Evolutionary conservation across 2,113 vertebrate species (phyloP), one percentile per base, ranked within the genome.

Genomic region (Steatornis caripensis): DNA sequence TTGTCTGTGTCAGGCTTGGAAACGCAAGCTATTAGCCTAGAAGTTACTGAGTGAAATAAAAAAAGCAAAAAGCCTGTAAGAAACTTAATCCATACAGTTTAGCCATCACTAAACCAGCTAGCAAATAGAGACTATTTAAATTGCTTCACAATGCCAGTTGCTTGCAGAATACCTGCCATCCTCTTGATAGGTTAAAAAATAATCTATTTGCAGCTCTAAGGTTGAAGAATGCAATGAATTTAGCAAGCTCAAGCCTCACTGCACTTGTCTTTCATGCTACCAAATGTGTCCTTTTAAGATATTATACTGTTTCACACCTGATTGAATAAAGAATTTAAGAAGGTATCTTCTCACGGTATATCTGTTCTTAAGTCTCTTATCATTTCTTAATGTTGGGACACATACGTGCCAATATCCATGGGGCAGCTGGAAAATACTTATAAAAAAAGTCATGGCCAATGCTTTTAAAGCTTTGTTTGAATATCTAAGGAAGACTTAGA

Each of bases 251-350:
- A 96, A 91, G 95, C 97, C 93, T 96, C 96, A 95, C 93, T 97
- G 96, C 96, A 94, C 97, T 98, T 95, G 97, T 98, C 97, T 97
- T 96, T 98, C 97, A 97, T 96, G 75, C 93, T 96, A 97, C 92
- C 96, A 97, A 97, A 97, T 97, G 91, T 97, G 96, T 97, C 97
- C 96, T 96, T 98, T 98, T 98, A 97, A 98, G 97, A 98, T 98
- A 97, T 95, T 97, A 97, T 97, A 93, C 84, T 94, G 95, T 97
- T 98, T 97, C 97, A 98, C 96, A 98, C 96, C 95, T 93, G 97
- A 97, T 87, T 97, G 97, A 95, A 95, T 96, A 97, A 96, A 97
- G 97, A 98, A 97, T 97, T 97, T 97, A 97, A 97, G 95, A 96
- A 97, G 93, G 82, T 96, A 97, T 92, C 92, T 92, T 83, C 96